These are phyloP conservation scores for Laspeyria flexula DNA, from an alignment of 2,888 invertebrate species.

Conservation along the genomic window DNA sequence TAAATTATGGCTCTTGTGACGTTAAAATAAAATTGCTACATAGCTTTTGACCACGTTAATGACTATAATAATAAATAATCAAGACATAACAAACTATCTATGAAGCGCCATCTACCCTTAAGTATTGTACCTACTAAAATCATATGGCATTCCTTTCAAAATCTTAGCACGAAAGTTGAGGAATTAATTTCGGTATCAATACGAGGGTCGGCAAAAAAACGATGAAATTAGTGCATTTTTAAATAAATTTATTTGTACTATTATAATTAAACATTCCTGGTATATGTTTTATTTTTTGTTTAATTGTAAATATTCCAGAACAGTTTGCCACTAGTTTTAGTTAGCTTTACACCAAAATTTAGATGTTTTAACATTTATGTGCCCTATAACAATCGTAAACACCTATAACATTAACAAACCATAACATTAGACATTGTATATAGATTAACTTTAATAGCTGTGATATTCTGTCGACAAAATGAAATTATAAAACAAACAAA, in stretches of 20 bases:
- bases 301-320: slow-evolving; percentile 47
- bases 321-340: slow-evolving; percentile 78
- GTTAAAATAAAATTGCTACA: no score
- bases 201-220: background rate
- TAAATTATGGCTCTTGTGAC: no score
- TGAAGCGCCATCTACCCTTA: slow-evolving; percentile 20
- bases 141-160: background rate
- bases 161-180: no score
- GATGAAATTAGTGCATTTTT: slow-evolving; percentile 46
- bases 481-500: slow-evolving; percentile 48
- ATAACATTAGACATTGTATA: slow-evolving; percentile 59
- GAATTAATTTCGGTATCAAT: no score
- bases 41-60: no score
- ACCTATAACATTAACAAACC: slow-evolving; percentile 50
- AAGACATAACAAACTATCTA: slow-evolving; percentile 6
- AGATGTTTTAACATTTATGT: slow-evolving; percentile 62
- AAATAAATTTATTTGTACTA: slow-evolving; percentile 24
- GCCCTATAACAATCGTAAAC: slow-evolving; percentile 55
- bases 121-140: background rate
- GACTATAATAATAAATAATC: no score
- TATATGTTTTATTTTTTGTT: slow-evolving; percentile 39
- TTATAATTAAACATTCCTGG: slow-evolving; percentile 41
- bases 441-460: slow-evolving; percentile 79
- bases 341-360: slow-evolving; percentile 85
- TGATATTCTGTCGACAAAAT: slow-evolving; percentile 75